Conservation (phyloP, 2,888 invertebrate genomes). For the Deilephila elpenor region DNA sequence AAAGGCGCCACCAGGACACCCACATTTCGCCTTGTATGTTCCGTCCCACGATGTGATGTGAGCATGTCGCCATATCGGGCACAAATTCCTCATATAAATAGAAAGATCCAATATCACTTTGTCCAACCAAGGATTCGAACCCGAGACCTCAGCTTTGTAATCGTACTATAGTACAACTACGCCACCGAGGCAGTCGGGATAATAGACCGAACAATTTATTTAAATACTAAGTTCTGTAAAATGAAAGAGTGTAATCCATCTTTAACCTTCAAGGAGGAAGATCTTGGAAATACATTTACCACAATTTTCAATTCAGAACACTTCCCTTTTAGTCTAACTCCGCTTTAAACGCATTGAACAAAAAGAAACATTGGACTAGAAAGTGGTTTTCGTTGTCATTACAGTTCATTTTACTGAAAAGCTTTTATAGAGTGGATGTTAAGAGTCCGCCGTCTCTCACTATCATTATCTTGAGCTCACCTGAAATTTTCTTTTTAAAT, state of each 20-base stretch:
- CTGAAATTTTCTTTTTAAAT: conserved; percentile 53
- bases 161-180: too few species aligned
- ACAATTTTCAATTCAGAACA: conserved; percentile 36
- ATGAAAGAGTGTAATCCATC: neutral
- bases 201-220: too few species aligned
- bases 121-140: too few species aligned
- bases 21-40: too few species aligned
- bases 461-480: conserved; percentile 65
- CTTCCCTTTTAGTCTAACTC: conserved; percentile 43
- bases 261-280: conserved; percentile 16
- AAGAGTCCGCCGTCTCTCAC: conserved; percentile 58
- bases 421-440: conserved; percentile 64
- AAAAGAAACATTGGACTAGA: conserved; percentile 65
- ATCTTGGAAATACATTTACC: conserved; percentile 5
- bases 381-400: conserved; percentile 75
- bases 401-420: conserved; percentile 66
- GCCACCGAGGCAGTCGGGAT: too few species aligned
- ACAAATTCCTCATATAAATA: too few species aligned
- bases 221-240: neutral
- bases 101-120: too few species aligned
- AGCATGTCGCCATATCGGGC: too few species aligned
- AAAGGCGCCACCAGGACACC: too few species aligned
- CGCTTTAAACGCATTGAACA: conserved; percentile 57
- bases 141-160: too few species aligned
- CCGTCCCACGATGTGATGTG: too few species aligned